A percentile compares a stretch with the other conserved stretches of the same genome.
Conservation (phyloP, 2,888 invertebrate species). For the Ichneumon xanthorius region DNA sequence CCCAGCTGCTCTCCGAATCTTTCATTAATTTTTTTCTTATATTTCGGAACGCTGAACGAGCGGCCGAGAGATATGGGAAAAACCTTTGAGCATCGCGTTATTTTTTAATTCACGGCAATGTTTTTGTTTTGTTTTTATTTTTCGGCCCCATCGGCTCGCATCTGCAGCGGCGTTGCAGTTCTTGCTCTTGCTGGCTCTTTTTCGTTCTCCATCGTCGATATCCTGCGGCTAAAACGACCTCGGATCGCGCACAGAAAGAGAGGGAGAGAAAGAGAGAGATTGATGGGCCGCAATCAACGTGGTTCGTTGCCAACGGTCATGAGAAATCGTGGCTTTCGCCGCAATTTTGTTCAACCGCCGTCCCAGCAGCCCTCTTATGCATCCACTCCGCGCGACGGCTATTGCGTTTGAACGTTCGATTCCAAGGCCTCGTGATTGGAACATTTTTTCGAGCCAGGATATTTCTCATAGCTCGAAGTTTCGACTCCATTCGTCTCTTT, state of each 20-base stretch:
- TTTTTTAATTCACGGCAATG: background rate
- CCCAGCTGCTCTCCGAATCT: background rate
- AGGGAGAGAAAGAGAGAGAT: background rate
- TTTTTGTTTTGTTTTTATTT: conserved; percentile 8
- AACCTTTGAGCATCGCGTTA: conserved; percentile 1
- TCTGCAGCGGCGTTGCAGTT: conserved; percentile 26
- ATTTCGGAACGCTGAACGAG: background rate
- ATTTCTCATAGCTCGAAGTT: background rate
- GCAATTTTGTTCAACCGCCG: conserved; percentile 38
- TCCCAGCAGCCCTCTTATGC: conserved; percentile 26
- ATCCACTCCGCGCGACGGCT: conserved; percentile 18
- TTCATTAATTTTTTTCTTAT: background rate
- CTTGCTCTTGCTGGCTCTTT: background rate
- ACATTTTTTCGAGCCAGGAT: conserved; percentile 17
- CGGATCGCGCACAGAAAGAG: conserved; percentile 32
- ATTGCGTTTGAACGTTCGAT: conserved; percentile 21
- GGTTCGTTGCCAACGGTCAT: conserved; percentile 49
- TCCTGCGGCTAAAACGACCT: conserved; percentile 46
- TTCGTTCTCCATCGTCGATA: conserved; percentile 42
- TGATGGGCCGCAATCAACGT: conserved; percentile 50
- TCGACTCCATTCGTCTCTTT: background rate
- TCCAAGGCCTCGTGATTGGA: conserved; percentile 20
- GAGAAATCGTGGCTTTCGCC: conserved; percentile 49
- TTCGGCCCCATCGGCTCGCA: conserved; percentile 7
- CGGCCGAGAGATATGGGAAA: background rate